Conservation (phyloP, 2,113 vertebrate genomes). For the Anguilla rostrata region DNA sequence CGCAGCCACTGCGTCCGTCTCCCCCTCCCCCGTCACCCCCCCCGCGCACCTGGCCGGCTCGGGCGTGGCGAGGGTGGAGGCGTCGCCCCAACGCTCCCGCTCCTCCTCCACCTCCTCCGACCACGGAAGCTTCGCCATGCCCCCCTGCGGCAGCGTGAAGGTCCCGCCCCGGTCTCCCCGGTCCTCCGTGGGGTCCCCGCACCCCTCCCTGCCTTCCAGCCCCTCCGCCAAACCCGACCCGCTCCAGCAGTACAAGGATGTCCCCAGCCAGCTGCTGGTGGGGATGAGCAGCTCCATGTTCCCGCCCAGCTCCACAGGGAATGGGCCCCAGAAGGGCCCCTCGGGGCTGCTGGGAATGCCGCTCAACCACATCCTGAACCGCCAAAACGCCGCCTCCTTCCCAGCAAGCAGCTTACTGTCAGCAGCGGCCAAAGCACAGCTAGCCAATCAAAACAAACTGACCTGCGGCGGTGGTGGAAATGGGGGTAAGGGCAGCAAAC, state of each 20-base stretch:
- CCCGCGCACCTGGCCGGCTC: constrained; percentile 88
- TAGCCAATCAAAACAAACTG: constrained; percentile 99
- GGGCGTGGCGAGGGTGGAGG: constrained; percentile 80
- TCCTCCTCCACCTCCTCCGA: constrained; percentile 98
- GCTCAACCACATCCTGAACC: constrained; percentile 98
- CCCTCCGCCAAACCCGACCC: constrained; percentile 86
- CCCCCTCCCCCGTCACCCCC: constrained; percentile 92
- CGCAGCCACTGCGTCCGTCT: constrained; percentile 87
- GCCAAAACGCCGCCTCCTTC: constrained; percentile 98
- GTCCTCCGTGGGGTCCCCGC: constrained; percentile 85
- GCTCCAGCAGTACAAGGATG: constrained; percentile 89
- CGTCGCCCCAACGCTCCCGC: constrained; percentile 94
- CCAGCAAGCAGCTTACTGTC: constrained; percentile 98
- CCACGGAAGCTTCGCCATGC: constrained; percentile 92
- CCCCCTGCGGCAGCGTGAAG: constrained; percentile 83
- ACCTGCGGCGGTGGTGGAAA: constrained; percentile 81
- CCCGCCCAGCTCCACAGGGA: constrained; percentile 74
- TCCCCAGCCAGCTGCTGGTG: constrained; percentile 83
- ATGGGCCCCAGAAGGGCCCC: constrained; percentile 83
- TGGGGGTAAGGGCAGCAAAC: constrained; percentile 70
- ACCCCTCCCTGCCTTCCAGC: constrained; percentile 85
- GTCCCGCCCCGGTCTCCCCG: constrained; percentile 90
- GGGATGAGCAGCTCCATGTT: constrained; percentile 85
- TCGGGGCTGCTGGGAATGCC: constrained; percentile 97
- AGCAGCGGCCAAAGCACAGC: constrained; percentile 99